These are phyloP conservation scores for Thymelicus sylvestris DNA, from an alignment of 2,888 invertebrate species.

Conservation along the genomic window DNA sequence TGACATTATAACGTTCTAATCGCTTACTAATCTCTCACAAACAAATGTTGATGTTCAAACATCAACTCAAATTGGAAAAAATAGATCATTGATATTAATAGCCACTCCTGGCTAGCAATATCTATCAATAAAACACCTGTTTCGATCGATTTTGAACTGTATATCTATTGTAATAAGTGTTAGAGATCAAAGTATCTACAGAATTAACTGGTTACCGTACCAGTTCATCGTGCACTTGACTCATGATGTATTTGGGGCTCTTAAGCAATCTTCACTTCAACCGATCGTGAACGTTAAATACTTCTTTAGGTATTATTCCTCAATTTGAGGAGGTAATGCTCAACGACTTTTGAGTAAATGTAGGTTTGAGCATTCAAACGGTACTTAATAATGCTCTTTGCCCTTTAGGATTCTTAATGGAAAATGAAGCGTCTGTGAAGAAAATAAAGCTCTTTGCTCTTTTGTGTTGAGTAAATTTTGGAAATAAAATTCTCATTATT, in stretches of 20 bases:
- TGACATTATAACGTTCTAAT: neutral
- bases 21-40: slow-evolving; percentile 20
- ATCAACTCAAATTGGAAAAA: slow-evolving; percentile 25
- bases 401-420: neutral
- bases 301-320: slow-evolving; percentile 36
- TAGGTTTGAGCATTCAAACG: neutral
- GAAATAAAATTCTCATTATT: too few species aligned
- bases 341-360: neutral
- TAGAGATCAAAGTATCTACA: neutral
- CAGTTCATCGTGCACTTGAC: slow-evolving; percentile 55
- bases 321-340: slow-evolving; percentile 10
- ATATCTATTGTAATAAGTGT: neutral
- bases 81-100: slow-evolving; percentile 24
- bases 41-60: slow-evolving; percentile 23
- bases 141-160: slow-evolving; percentile 15
- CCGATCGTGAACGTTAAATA: slow-evolving; percentile 31
- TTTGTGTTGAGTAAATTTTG: too few species aligned
- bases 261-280: slow-evolving; percentile 49
- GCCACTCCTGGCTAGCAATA: slow-evolving; percentile 30
- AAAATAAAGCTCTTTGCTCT: too few species aligned
- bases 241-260: slow-evolving; percentile 56
- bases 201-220: slow-evolving; percentile 37
- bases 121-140: neutral
- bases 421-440: too few species aligned
- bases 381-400: neutral